A percentile compares a stretch with the other conserved stretches of the same genome.
Evolutionary conservation across 2,797 vertebrate species (phyloP).

Genomic region (Amblyopsis hoosieri): DNA sequence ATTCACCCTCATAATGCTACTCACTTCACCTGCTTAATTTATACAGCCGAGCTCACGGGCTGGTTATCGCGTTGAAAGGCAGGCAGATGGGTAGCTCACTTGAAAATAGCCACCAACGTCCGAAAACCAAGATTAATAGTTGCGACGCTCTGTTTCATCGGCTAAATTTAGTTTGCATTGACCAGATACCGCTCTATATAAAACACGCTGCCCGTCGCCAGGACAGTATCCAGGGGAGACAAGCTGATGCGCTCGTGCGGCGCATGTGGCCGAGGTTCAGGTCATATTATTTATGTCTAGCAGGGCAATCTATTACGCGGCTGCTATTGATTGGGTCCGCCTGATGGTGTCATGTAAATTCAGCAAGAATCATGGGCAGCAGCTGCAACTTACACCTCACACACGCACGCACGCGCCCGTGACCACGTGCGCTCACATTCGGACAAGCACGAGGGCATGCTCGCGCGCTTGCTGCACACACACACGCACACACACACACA

Average conservation of each 20-base stretch:
- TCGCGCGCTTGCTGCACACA: neutral
- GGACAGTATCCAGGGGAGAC: conserved; percentile 36
- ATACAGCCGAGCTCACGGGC: conserved; percentile 57
- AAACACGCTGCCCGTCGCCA: conserved; percentile 41
- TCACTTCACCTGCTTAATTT: conserved; percentile 68
- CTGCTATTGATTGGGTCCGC: conserved; percentile 71
- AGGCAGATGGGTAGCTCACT: conserved; percentile 45
- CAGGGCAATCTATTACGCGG: conserved; percentile 68
- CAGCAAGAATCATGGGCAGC: conserved; percentile 57
- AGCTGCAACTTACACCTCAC: conserved; percentile 37
- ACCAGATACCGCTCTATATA: conserved; percentile 24
- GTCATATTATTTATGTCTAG: conserved; percentile 72
- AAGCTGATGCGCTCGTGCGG: conserved; percentile 49
- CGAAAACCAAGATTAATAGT: conserved; percentile 33
- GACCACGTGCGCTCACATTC: neutral
- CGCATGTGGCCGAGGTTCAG: conserved; percentile 47
- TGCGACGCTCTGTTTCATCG: conserved; percentile 19
- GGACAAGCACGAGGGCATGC: neutral
- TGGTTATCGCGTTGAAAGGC: conserved; percentile 59
- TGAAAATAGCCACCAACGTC: conserved; percentile 29
- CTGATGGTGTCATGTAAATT: conserved; percentile 70
- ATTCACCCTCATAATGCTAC: conserved; percentile 62
- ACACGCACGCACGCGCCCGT: conserved; percentile 13
- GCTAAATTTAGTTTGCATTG: conserved; percentile 35
- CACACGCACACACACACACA: neutral